Evolutionary conservation across 2,888 invertebrate species (phyloP), one percentile per base, ranked within the genome.

Genomic region (Caenorhabditis uteleia): DNA sequence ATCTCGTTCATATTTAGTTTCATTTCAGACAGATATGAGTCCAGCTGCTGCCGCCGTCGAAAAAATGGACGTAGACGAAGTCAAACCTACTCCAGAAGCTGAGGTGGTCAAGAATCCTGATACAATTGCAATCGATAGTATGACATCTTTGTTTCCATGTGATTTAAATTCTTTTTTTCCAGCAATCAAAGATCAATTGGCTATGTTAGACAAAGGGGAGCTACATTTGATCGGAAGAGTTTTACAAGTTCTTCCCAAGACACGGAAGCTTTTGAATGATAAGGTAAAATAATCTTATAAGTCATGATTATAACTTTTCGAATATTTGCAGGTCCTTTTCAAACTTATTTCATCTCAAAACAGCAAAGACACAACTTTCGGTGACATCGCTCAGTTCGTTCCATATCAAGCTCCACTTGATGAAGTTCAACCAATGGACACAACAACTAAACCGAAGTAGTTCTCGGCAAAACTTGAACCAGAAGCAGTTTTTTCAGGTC

Each of bases 11-110:
- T 49, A n/a, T n/a, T n/a, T n/a, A n/a, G n/a, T n/a, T n/a, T n/a
- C n/a, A n/a, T 48, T 23, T 10, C 48, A 48, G 44, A 33, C 4
- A 29, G 40, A 45, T 25, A 49, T 45, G 54, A 10, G 47, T 2
- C 58, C 55, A 10, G 50, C 46, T n/a, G 45, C 53, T 20, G 16
- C 56, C 20, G 42, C 20, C 23, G 72, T 65, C 20, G 72, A 72
- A 38, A 74, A 74, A 51, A 78, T 78, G 78, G 78, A 78, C 44
- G 75, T 78, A 1, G 78, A 78, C 34, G 66, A 68, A 20, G 47
- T 36, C 25, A 64, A 75, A 47, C 55, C 50, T n/a, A 65, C 66
- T 26, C 39, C 54, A 14, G 43, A 27, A 7, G 44, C 55, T 31
- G 62, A 68, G 38, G 49, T 53, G n/a, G 53, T 36, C 1, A 68